phyloP scores from a whole-genome alignment of 2,797 vertebrate species.

The Macropodus opercularis region DNA sequence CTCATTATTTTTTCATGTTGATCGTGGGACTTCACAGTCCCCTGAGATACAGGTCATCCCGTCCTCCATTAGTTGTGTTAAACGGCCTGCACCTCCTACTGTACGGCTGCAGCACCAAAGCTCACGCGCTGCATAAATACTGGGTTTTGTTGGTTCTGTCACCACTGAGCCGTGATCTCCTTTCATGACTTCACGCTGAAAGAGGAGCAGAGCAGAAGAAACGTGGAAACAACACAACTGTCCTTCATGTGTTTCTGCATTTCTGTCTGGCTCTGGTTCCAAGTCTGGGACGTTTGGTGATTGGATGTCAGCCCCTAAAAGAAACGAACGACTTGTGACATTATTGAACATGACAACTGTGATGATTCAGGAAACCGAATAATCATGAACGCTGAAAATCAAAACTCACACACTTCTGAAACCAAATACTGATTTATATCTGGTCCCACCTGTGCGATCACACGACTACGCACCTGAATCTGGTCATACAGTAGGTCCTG shows the following conservation, averaged over 20 bases:
- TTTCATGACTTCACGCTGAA: slow-evolving; percentile 1
- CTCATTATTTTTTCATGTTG: slow-evolving; percentile 74
- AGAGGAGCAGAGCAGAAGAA: background rate
- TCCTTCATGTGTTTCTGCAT: slow-evolving; percentile 22
- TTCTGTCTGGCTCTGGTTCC: slow-evolving; percentile 15
- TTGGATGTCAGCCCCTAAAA: slow-evolving; percentile 34
- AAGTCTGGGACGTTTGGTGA: slow-evolving; percentile 30
- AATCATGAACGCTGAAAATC: slow-evolving; percentile 4
- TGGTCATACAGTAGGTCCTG: too few species aligned
- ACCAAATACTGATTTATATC: too few species aligned
- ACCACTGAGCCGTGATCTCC: background rate
- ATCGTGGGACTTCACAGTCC: slow-evolving; percentile 57
- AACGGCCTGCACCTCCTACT: slow-evolving; percentile 29
- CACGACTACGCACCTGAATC: too few species aligned
- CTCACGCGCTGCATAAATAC: slow-evolving; percentile 5
- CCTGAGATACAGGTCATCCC: slow-evolving; percentile 56
- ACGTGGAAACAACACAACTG: slow-evolving; percentile 23
- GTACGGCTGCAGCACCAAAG: slow-evolving; percentile 20
- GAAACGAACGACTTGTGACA: slow-evolving; percentile 23
- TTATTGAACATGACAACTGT: slow-evolving; percentile 52
- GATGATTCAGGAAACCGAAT: slow-evolving; percentile 39
- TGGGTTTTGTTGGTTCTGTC: slow-evolving; percentile 3
- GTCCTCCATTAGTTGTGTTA: slow-evolving; percentile 59
- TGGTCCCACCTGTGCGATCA: too few species aligned
- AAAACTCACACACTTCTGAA: slow-evolving; percentile 1